These are phyloP conservation scores for Perizoma flavofasciatum DNA, from an alignment of 2,888 invertebrate species.

Conservation along the genomic window DNA sequence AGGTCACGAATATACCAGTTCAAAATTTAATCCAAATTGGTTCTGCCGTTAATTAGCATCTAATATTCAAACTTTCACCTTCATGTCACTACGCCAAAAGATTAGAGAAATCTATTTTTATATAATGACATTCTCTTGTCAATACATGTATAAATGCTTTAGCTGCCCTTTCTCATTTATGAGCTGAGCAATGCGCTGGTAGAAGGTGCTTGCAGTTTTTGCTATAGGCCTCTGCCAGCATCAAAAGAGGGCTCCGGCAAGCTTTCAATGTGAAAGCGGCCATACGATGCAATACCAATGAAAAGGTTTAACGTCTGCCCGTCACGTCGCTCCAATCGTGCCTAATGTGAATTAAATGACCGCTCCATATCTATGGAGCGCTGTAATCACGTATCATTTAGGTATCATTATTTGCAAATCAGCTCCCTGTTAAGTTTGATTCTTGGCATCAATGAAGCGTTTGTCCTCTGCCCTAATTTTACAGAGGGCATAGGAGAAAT, in stretches of 20 bases:
- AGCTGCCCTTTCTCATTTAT: no score
- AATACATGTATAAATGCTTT: no score
- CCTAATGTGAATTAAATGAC: constrained; percentile 74
- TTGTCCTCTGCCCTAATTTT: not conserved
- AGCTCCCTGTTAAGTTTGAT: constrained; percentile 32
- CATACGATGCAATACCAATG: constrained; percentile 52
- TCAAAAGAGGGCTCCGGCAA: not conserved
- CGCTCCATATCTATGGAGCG: constrained; percentile 51
- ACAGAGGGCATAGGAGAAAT: not conserved
- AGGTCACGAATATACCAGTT: no score
- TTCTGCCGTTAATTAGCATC: no score
- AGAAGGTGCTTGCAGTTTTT: no score
- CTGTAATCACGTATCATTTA: constrained; percentile 37
- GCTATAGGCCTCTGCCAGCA: no score
- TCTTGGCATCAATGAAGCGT: constrained; percentile 15
- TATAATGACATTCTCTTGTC: no score
- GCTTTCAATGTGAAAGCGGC: constrained; percentile 6
- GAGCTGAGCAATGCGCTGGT: no score
- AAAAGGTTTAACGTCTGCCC: constrained; percentile 66
- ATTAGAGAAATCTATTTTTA: no score
- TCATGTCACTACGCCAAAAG: no score
- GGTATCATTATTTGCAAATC: constrained; percentile 43
- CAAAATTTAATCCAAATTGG: no score
- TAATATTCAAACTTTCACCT: no score
- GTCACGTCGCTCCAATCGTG: constrained; percentile 46